A percentile compares a stretch with the other conserved stretches of the same genome.
These are phyloP conservation scores for Mesocricetus auratus DNA, from an alignment of 2,113 vertebrate species.

Conservation along the genomic window DNA sequence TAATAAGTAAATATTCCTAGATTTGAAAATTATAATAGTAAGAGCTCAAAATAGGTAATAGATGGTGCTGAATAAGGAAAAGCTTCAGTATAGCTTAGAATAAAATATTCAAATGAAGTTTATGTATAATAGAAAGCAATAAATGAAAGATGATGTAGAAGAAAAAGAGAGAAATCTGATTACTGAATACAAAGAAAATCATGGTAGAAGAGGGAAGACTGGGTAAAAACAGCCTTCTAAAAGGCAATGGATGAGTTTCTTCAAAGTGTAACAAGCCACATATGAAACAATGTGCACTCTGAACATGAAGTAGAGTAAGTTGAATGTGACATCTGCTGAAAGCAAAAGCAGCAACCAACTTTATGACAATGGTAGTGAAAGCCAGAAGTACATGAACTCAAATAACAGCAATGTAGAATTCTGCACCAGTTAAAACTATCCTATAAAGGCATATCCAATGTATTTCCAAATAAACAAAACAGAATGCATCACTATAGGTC, in stretches of 20 bases:
- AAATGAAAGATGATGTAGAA: neutral
- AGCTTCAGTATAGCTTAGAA: neutral
- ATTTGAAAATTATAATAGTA: neutral
- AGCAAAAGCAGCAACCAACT: neutral
- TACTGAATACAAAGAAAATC: neutral
- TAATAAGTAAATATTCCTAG: neutral
- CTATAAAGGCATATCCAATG: neutral
- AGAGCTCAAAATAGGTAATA: neutral
- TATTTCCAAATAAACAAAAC: neutral
- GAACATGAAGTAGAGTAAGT: neutral
- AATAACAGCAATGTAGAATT: neutral
- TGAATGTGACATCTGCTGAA: neutral
- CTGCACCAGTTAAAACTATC: neutral
- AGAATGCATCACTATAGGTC: neutral
- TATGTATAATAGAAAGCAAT: neutral
- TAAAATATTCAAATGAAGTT: constrained; percentile 20
- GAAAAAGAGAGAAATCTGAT: neutral
- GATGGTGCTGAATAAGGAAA: neutral
- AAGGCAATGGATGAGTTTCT: neutral
- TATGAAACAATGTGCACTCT: neutral
- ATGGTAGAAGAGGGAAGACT: neutral
- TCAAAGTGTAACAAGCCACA: neutral
- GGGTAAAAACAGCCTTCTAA: neutral
- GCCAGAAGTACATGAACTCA: neutral
- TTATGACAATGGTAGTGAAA: neutral